Evolutionary conservation across 2,113 vertebrate genomes (phyloP), one percentile per base, ranked within the genome.

Genomic region (Spermophilus dauricus): DNA sequence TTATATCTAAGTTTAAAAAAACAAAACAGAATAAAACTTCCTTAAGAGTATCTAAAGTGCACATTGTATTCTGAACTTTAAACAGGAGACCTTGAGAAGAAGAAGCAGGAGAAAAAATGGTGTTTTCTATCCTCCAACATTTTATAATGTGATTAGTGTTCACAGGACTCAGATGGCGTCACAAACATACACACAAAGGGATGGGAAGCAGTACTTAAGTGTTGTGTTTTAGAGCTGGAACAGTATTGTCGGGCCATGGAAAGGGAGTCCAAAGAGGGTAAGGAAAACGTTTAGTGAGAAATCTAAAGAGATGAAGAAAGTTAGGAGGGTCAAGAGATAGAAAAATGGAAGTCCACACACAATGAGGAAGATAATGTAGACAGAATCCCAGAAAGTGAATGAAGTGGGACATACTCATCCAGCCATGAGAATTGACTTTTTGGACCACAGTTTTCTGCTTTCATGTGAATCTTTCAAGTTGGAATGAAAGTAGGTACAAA

Each of bases 381-480:
- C 69, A 22, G n/a, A 81, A 76, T 86, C 3, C 4, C 28, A 94
- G 24, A 32, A 58, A 95, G 1, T 2, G 8, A 81, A 4, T 26
- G 5, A 85, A 63, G 13, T 26, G 14, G 45, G 45, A 14, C 9
- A 78, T 58, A 58, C 76, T n/a, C 14, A 39, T 90, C 67, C 22
- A 58, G 13, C 45, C 80, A 4, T 37, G 2, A 45, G 20, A 45
- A 42, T 77, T 77, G 24, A n/a, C 37, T 39, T 87, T 48, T 61
- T 84, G 39, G 42, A 67, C 24, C 7, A 61, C 7, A 61, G 37
- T 30, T 82, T 89, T 89, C 28, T 61, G 58, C 51, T 86, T 86
- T 69, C 24, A 16, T 93, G 37, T 76, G 24, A 96, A 75, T 24
- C 34, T 86, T 95, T 75, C 18, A 89, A 95, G 1, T 14, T 86